Conservation (phyloP, 2,797 vertebrate genomes). For the Brachymystax lenok region DNA sequence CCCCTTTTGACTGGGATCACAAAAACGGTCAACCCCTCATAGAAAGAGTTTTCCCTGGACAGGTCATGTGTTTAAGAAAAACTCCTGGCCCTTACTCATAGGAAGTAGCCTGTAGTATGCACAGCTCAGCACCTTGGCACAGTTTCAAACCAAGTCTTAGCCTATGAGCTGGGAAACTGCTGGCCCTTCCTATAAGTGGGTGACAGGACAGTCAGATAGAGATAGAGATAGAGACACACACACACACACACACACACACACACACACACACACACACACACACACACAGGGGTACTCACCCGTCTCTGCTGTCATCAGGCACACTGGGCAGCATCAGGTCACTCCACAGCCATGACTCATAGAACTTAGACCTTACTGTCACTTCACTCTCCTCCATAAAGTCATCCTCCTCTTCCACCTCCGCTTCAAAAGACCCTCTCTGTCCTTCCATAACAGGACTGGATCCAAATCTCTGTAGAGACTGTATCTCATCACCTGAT, state of each 20-base stretch:
- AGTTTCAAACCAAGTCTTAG: neutral
- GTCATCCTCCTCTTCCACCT: constrained; percentile 44
- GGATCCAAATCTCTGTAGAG: rapidly evolving
- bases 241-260: too few relatives aligned
- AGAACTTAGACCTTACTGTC: constrained; percentile 70
- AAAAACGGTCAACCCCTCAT: neutral
- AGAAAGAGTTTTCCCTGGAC: neutral
- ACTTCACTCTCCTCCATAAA: constrained; percentile 58
- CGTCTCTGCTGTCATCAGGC: constrained; percentile 29
- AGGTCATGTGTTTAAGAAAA: neutral
- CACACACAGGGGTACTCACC: constrained; percentile 51
- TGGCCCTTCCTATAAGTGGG: too few relatives aligned
- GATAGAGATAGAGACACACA: too few relatives aligned
- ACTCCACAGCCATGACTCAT: constrained; percentile 78
- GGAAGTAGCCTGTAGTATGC: neutral
- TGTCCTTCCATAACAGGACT: too few relatives aligned
- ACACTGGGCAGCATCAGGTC: constrained; percentile 59
- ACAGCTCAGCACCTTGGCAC: neutral
- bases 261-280: neutral
- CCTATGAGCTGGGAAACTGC: neutral
- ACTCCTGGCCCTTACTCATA: neutral
- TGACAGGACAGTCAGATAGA: neutral
- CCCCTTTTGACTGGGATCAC: neutral
- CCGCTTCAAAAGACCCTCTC: neutral
- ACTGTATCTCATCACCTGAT: too few relatives aligned